Evolutionary conservation across 2,888 invertebrate genomes (phyloP).

Genomic region (Eucriotettix oculatus): DNA sequence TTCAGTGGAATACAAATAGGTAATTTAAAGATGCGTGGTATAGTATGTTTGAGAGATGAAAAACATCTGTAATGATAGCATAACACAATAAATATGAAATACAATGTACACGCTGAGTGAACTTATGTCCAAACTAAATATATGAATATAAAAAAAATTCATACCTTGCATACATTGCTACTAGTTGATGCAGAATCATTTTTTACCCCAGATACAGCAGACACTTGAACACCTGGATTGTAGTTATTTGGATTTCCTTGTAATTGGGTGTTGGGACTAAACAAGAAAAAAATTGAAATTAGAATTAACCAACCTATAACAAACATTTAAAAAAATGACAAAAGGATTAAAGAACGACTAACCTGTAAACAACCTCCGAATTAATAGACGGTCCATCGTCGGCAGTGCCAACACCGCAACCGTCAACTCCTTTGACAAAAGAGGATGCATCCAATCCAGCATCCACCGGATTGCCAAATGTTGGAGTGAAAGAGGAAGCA

Average conservation of each 20-base stretch:
- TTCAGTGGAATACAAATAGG: too few relatives aligned
- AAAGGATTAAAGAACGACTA: background rate
- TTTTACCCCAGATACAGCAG: slow-evolving; percentile 9
- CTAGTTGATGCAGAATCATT: slow-evolving; percentile 35
- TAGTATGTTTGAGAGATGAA: too few relatives aligned
- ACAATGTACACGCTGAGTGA: too few relatives aligned
- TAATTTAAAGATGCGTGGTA: too few relatives aligned
- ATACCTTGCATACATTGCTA: slow-evolving; percentile 53
- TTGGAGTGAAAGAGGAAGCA: slow-evolving; percentile 17
- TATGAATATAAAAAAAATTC: slow-evolving; percentile 8
- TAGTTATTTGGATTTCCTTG: slow-evolving; percentile 23
- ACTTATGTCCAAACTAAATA: too few relatives aligned
- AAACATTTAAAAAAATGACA: too few relatives aligned
- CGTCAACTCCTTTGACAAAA: slow-evolving; percentile 14
- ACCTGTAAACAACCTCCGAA: slow-evolving; percentile 13
- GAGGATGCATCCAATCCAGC: slow-evolving; percentile 11
- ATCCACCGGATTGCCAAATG: slow-evolving; percentile 16
- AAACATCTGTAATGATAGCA: too few relatives aligned
- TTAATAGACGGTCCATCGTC: slow-evolving; percentile 6
- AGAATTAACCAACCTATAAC: too few relatives aligned
- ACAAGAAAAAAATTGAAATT: background rate
- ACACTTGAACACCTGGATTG: slow-evolving; percentile 23
- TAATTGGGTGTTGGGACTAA: slow-evolving; percentile 12
- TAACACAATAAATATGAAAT: too few relatives aligned
- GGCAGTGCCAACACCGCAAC: slow-evolving; percentile 8